A percentile compares a stretch with the other conserved stretches of the same genome.
phyloP scores from a whole-genome alignment of 1,140 invertebrate genomes.

The Vollenhovia emeryi region DNA sequence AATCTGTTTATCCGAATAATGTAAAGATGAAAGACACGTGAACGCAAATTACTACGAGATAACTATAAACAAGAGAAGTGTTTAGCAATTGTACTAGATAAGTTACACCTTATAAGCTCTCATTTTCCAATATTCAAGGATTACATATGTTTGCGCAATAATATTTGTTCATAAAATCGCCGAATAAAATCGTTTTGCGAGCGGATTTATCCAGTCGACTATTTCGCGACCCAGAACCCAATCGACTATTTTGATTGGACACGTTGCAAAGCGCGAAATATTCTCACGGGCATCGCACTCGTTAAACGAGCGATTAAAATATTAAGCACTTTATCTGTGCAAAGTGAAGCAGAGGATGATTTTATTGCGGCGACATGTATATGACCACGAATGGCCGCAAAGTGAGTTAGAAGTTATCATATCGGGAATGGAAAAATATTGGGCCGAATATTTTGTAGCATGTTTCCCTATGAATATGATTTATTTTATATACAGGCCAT shows the following conservation, averaged over 20 bases:
- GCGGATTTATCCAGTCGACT: slow-evolving; percentile 19
- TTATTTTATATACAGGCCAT: slow-evolving; percentile 39
- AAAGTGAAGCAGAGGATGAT: slow-evolving; percentile 54
- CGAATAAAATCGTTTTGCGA: slow-evolving; percentile 15
- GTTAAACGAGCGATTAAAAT: slow-evolving; percentile 61
- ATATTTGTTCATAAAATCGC: slow-evolving; percentile 1
- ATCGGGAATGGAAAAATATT: slow-evolving; percentile 56
- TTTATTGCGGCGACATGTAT: slow-evolving; percentile 52
- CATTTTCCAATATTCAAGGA: background rate
- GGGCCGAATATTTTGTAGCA: slow-evolving; percentile 33
- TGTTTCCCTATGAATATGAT: slow-evolving; percentile 38
- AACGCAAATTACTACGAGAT: background rate
- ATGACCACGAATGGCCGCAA: slow-evolving; percentile 40
- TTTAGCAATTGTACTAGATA: background rate
- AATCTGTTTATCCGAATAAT: background rate
- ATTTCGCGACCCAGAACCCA: slow-evolving; percentile 18
- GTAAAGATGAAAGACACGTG: background rate
- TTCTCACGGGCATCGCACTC: slow-evolving; percentile 53
- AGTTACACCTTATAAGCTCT: background rate
- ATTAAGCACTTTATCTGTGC: slow-evolving; percentile 55
- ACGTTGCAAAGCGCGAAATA: slow-evolving; percentile 53
- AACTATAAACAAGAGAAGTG: background rate
- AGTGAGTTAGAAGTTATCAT: slow-evolving; percentile 57
- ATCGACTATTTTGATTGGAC: slow-evolving; percentile 57
- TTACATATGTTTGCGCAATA: slow-evolving; percentile 19